Evolutionary conservation across 2,797 vertebrate species (phyloP), one percentile per base, ranked within the genome.

Genomic region (Danio albolineatus): DNA sequence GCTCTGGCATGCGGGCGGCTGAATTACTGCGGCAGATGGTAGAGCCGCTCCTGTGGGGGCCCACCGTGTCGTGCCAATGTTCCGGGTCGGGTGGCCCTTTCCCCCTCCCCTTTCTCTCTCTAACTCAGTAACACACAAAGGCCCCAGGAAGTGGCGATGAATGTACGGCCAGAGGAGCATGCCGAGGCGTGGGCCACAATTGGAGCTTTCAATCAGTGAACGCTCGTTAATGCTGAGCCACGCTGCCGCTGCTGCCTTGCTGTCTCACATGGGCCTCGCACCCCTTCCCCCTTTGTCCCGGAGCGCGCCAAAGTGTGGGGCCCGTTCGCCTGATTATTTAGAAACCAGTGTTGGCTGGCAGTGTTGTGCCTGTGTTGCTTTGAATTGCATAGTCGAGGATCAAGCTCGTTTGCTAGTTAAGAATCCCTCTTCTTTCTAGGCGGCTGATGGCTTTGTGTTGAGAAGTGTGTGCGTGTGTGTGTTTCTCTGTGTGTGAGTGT

Each of bases 11-110:
- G 91, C 88, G 91, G 90, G 87, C 85, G 84, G 86, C 83, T 93
- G 90, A 93, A 93, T 93, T 92, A 93, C 90, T 87, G 87, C 88
- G 90, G 91, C 93, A 94, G 93, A 94, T 94, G 93, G 93, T 91
- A 89, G 86, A 91, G 90, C 82, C 80, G 70, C 83, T 82, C 84
- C 73, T 81, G 78, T 46, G 76, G 86, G 86, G 83, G 84, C 85
- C 86, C 82, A 82, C 82, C 85, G 84, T 84, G 81, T 85, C 81
- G 87, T 91, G 90, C 89, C 87, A 89, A 89, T 89, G 87, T 90
- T 90, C 90, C 88, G 87, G 90, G 90, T 90, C 89, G 87, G 88
- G 85, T 89, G 88, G 88, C 89, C 88, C 87, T 85, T 87, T 76
- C 80, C 69, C 75, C 71, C 78, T 76, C 62, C 78, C 57, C 49